phyloP scores from a whole-genome alignment of 2,113 vertebrate genomes.

The Noturus placidus region DNA sequence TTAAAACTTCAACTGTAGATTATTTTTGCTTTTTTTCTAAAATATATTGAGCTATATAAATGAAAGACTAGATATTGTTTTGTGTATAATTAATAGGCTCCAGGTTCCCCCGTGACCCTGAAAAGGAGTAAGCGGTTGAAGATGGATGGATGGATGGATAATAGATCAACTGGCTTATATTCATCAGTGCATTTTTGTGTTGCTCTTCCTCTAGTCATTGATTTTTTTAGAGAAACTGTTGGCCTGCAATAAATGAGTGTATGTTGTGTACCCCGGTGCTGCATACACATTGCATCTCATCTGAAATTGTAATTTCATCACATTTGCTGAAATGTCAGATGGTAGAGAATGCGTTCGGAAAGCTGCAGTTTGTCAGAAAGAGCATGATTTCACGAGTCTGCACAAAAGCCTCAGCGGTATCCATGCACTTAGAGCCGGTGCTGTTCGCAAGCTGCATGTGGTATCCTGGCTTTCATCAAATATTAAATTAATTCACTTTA shows the following conservation, averaged over 20 bases:
- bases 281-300: neutral
- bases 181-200: neutral
- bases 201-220: neutral
- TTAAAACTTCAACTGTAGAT: neutral
- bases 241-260: neutral
- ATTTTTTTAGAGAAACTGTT: constrained; percentile 21
- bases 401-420: neutral
- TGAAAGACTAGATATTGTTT: neutral
- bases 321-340: constrained; percentile 24
- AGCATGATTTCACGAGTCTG: neutral
- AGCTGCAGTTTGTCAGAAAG: neutral
- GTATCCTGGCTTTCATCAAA: constrained; percentile 5
- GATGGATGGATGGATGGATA: too few relatives aligned
- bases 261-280: neutral
- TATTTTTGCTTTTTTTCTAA: neutral
- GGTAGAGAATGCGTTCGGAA: neutral
- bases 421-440: neutral
- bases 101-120: too few relatives aligned
- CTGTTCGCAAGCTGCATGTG: neutral
- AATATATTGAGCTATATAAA: neutral
- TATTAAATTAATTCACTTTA: constrained; percentile 33
- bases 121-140: too few relatives aligned
- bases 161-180: neutral
- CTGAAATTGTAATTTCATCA: constrained; percentile 17
- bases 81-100: constrained; percentile 14